A percentile compares a stretch with the other conserved stretches of the same genome.
phyloP scores from a whole-genome alignment of 2,113 vertebrate genomes.

The Tinamus guttatus region DNA sequence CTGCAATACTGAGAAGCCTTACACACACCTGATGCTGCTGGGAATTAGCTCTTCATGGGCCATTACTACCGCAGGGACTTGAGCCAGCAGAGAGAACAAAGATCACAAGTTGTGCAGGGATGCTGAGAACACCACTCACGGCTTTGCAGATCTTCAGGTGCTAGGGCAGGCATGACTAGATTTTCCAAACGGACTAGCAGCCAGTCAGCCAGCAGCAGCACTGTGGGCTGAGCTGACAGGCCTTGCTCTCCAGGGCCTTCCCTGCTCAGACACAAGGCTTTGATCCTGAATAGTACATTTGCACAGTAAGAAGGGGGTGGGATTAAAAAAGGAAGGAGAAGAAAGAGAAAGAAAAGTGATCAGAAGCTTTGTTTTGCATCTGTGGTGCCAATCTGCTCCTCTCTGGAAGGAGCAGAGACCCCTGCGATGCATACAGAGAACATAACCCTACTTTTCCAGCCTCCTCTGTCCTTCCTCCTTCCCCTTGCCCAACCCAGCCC shows the following conservation, averaged over 20 bases:
- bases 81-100: neutral
- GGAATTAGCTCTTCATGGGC: neutral
- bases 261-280: neutral
- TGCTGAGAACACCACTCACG: accelerated
- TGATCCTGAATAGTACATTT: constrained; percentile 51
- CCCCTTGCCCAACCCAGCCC: neutral
- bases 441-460: constrained; percentile 35
- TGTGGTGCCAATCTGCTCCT: constrained; percentile 27
- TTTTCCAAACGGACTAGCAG: neutral
- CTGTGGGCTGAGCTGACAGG: constrained; percentile 41
- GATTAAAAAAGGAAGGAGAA: constrained; percentile 12
- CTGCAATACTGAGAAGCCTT: neutral
- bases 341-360: constrained; percentile 17
- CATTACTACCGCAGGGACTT: neutral
- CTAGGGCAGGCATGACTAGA: neutral
- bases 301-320: constrained; percentile 20
- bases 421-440: constrained; percentile 10
- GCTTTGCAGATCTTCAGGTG: neutral
- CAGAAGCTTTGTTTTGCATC: neutral
- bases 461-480: constrained; percentile 31
- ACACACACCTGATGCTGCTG: neutral
- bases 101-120: neutral
- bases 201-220: neutral
- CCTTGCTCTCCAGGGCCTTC: constrained; percentile 24
- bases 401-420: constrained; percentile 28